Evolutionary conservation across 2,113 vertebrate species (phyloP).

Genomic region (Peucedramus taeniatus): DNA sequence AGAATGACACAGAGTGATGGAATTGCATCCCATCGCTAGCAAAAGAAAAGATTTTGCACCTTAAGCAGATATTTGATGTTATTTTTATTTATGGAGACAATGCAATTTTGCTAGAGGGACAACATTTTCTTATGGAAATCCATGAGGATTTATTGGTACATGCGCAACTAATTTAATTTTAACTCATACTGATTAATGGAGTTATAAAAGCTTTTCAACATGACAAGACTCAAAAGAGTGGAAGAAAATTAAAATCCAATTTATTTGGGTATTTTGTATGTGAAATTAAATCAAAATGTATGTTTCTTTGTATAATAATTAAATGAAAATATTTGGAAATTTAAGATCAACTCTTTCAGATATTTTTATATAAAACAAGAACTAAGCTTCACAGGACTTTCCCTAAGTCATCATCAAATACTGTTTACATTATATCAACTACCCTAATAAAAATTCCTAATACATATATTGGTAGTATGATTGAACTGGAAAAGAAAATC

Average conservation of each 20-base stretch:
- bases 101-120: not conserved
- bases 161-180: not conserved
- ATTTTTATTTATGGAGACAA: not conserved
- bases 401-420: not conserved
- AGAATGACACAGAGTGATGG: not conserved
- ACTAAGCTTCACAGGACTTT: not conserved
- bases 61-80: not conserved
- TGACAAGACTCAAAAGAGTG: not conserved
- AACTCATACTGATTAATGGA: not conserved
- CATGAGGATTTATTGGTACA: not conserved
- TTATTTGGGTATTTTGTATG: not conserved
- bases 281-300: not conserved
- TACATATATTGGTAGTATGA: not conserved
- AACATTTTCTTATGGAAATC: not conserved
- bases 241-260: not conserved
- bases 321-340: not conserved
- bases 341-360: not conserved
- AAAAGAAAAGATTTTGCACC: not conserved
- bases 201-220: not conserved
- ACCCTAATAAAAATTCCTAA: not conserved
- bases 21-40: not conserved
- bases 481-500: not conserved
- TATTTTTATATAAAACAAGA: not conserved
- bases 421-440: not conserved
- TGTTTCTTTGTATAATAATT: not conserved